phyloP scores from a whole-genome alignment of 1,140 invertebrate genomes.

The Capitella teleta region DNA sequence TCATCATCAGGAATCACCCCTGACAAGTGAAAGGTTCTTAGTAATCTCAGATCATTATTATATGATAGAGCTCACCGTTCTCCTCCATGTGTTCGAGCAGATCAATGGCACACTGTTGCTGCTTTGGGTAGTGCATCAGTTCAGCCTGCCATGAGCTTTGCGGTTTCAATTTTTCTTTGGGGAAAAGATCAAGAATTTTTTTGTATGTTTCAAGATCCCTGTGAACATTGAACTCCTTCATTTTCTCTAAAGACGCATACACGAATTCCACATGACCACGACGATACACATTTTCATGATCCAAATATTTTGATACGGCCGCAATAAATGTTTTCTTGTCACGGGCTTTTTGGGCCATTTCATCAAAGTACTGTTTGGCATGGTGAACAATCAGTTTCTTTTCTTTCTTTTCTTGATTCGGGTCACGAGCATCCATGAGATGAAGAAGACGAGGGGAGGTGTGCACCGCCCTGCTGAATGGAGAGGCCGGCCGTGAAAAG shows the following conservation, averaged over 20 bases:
- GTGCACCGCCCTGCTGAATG: neutral
- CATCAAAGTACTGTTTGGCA: slow-evolving; percentile 12
- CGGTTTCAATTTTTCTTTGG: slow-evolving; percentile 79
- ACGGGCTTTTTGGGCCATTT: slow-evolving; percentile 10
- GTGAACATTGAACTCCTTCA: slow-evolving; percentile 75
- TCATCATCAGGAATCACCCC: slow-evolving; percentile 84
- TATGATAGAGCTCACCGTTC: slow-evolving; percentile 50
- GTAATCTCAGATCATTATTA: neutral
- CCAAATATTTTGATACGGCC: slow-evolving; percentile 21
- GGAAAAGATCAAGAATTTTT: slow-evolving; percentile 75
- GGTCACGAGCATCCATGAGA: slow-evolving; percentile 10
- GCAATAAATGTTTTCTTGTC: slow-evolving; percentile 18
- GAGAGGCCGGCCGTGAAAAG: neutral
- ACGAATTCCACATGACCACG: slow-evolving; percentile 88
- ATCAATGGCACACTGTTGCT: slow-evolving; percentile 81
- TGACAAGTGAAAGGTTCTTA: slow-evolving; percentile 27
- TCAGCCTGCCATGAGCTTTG: slow-evolving; percentile 52
- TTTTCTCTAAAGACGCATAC: slow-evolving; percentile 68
- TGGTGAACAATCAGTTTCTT: slow-evolving; percentile 8
- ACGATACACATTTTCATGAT: slow-evolving; percentile 21
- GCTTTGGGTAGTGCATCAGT: slow-evolving; percentile 84
- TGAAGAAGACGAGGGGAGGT: neutral
- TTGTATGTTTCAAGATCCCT: slow-evolving; percentile 88
- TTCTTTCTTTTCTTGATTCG: slow-evolving; percentile 11
- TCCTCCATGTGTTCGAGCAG: slow-evolving; percentile 82